Percentiles rank a stretch among this genome's conserved stretches.
Conservation (phyloP, 2,113 vertebrate genomes). For the Serinus canaria region DNA sequence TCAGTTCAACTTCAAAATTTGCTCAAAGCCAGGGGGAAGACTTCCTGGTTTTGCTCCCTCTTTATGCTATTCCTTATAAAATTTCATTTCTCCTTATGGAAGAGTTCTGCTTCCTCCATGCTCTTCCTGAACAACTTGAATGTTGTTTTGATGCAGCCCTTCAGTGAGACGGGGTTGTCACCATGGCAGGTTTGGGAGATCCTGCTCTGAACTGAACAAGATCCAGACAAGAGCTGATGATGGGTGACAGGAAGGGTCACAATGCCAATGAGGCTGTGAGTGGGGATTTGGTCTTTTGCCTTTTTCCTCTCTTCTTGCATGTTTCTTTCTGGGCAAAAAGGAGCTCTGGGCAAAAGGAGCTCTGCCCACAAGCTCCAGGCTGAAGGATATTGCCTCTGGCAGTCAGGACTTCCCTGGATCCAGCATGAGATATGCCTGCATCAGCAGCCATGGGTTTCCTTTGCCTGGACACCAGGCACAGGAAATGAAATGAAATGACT, state of each 20-base stretch:
- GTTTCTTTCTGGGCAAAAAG: neutral
- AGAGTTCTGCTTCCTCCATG: neutral
- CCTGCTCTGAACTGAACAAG: neutral
- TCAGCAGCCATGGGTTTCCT: neutral
- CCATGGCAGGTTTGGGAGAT: neutral
- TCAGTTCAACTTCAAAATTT: neutral
- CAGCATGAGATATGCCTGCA: neutral
- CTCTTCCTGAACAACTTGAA: neutral
- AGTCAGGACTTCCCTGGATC: neutral
- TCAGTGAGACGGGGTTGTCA: neutral
- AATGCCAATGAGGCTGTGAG: neutral
- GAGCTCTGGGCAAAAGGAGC: neutral
- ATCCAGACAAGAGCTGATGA: neutral
- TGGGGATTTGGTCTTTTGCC: neutral
- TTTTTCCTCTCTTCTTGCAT: neutral
- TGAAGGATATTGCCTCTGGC: neutral
- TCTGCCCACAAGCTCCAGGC: neutral
- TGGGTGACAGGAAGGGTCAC: neutral
- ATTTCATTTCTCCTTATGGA: neutral
- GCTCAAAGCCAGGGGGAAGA: neutral
- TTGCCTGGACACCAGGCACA: neutral
- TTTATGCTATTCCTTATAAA: neutral
- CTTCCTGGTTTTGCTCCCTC: neutral
- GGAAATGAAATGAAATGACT: conserved; percentile 44
- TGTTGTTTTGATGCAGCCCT: neutral